phyloP scores from a whole-genome alignment of 2,797 vertebrate genomes.

The Astyanax mexicanus region DNA sequence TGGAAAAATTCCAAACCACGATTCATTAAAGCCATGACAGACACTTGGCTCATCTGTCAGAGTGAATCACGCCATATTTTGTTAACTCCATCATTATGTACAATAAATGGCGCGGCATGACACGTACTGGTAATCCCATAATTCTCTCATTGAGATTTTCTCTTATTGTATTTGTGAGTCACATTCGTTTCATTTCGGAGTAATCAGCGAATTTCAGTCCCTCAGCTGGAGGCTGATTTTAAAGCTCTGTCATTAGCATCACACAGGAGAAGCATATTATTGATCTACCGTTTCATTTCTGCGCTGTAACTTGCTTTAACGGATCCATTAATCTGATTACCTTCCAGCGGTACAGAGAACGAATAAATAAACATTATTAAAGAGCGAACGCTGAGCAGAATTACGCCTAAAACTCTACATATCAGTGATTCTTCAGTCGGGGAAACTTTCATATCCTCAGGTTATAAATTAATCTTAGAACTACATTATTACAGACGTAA shows the following conservation, averaged over 20 bases:
- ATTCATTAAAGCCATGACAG: slow-evolving; percentile 44
- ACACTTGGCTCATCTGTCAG: slow-evolving; percentile 35
- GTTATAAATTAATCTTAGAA: too few species aligned
- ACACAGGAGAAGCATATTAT: slow-evolving; percentile 22
- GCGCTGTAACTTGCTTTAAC: neutral
- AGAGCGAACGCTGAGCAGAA: too few species aligned
- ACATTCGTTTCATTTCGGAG: slow-evolving; percentile 19
- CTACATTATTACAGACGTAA: too few species aligned
- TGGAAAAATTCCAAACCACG: slow-evolving; percentile 26
- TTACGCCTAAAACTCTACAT: too few species aligned
- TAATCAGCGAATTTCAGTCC: slow-evolving; percentile 31
- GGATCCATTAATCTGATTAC: slow-evolving; percentile 26
- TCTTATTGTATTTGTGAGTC: slow-evolving; percentile 18
- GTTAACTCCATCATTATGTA: slow-evolving; percentile 31
- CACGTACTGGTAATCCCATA: slow-evolving; percentile 31
- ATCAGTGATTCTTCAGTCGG: too few species aligned
- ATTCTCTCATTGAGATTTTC: slow-evolving; percentile 29
- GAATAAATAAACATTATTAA: neutral
- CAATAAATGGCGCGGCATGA: slow-evolving; percentile 35
- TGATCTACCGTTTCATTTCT: slow-evolving; percentile 8
- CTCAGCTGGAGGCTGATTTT: slow-evolving; percentile 35
- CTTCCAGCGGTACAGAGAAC: neutral
- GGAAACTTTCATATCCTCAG: too few species aligned
- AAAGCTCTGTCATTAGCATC: slow-evolving; percentile 18
- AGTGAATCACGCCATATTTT: slow-evolving; percentile 41